Evolutionary conservation across 1,140 invertebrate species (phyloP), one percentile per base, ranked within the genome.

Genomic region (Octopus sinensis): DNA sequence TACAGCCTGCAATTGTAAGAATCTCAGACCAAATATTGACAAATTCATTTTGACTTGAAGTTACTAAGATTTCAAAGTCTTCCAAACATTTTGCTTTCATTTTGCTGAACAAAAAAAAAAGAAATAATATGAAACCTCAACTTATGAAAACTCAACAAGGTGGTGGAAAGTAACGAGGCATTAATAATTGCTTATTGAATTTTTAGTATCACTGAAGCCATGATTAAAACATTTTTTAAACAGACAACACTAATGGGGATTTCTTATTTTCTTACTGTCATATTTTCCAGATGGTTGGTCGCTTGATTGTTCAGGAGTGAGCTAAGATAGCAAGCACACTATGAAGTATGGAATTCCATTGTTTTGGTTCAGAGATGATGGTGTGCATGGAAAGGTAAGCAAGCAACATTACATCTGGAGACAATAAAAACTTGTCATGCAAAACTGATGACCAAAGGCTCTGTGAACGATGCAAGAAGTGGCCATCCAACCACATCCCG

Each of bases 11-110:
- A 51, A 87, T 81, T 6, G 83, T 81, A 43, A 91, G 83, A n/a
- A 90, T 86, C 30, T 85, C 86, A 23, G 84, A 79, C 91, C 91
- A 91, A 23, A 83, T 86, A 6, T 88, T 85, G 43, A 84, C 76
- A 84, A 90, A 89, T 43, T 86, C 85, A 4, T 82, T 79, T 23
- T 86, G 86, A 7, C 78, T 80, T 6, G 87, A 88, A 17, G 85
- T 86, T 10, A 89, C 83, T 71, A 88, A 79, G 7, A 87, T 86
- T 79, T 86, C 86, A 3, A 88, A 83, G 5, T 85, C 83, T 56
- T 68, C 80, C 76, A 89, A 80, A 56, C 83, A 79, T 71, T 81
- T 83, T 43, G 81, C 78, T 54, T 81, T 80, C 68, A 79, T 79
- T 7, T 75, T 81, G 75, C 84, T 86, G 83, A 53, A 76, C 75